A percentile compares a stretch with the other conserved stretches of the same genome.
These are phyloP conservation scores for Oxyteleia sp. DNA, from an alignment of 2,888 invertebrate species.

Conservation along the genomic window DNA sequence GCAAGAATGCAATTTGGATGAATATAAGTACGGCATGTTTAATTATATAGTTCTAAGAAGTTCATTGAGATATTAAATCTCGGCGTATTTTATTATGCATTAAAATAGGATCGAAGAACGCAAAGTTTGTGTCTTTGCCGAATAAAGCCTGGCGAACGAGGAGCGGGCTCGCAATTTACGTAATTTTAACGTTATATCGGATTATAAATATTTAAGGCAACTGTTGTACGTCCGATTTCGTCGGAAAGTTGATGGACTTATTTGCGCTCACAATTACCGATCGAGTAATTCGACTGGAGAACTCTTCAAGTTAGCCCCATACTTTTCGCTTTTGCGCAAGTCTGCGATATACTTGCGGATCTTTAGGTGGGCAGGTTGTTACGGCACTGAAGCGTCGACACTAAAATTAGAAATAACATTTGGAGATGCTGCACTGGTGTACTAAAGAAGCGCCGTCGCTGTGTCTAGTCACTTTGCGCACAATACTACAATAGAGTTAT, in stretches of 20 bases:
- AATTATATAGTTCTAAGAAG: constrained; percentile 29
- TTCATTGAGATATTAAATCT: constrained; percentile 28
- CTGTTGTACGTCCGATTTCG: background rate
- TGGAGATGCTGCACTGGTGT: constrained; percentile 74
- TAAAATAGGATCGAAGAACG: constrained; percentile 1
- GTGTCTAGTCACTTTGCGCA: constrained; percentile 77
- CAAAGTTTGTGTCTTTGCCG: constrained; percentile 8
- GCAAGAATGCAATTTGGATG: constrained; percentile 21
- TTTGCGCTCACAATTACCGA: background rate
- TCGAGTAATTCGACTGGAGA: constrained; percentile 17
- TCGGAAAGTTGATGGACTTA: background rate
- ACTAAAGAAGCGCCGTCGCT: constrained; percentile 77
- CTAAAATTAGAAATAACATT: constrained; percentile 81
- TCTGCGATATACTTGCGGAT: constrained; percentile 38
- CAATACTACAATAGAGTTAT: constrained; percentile 11
- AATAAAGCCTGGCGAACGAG: background rate
- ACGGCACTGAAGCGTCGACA: constrained; percentile 78
- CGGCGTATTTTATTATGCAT: constrained; percentile 14
- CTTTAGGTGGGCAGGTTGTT: constrained; percentile 64
- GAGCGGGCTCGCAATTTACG: background rate
- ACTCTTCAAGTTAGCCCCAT: constrained; percentile 2
- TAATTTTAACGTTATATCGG: background rate
- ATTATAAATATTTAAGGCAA: background rate
- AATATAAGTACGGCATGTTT: constrained; percentile 25
- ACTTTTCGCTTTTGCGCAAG: constrained; percentile 6